A percentile compares a stretch with the other conserved stretches of the same genome.
phyloP scores from a whole-genome alignment of 1,140 invertebrate species.

The Trachymyrmex septentrionalis region DNA sequence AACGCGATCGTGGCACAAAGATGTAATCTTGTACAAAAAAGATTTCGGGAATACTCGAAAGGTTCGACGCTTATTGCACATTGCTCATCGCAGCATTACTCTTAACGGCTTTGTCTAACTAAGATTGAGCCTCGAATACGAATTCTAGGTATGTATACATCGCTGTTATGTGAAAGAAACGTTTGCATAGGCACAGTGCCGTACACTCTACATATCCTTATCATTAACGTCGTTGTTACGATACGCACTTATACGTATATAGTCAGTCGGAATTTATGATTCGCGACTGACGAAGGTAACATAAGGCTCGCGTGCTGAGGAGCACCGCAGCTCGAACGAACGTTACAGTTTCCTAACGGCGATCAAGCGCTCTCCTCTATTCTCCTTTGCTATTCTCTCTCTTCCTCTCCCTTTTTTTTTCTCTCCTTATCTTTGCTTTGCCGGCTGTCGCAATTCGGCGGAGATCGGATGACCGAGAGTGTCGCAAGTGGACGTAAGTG shows the following conservation, averaged over 20 bases:
- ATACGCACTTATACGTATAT: constrained; percentile 44
- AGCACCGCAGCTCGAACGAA: constrained; percentile 32
- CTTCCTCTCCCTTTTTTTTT: neutral
- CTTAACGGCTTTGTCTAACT: constrained; percentile 77
- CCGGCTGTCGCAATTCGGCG: constrained; percentile 66
- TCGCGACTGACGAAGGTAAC: constrained; percentile 53
- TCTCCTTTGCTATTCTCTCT: neutral
- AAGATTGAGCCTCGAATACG: constrained; percentile 83
- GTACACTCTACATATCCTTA: constrained; percentile 33
- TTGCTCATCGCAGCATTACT: constrained; percentile 8
- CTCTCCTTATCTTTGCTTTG: constrained; percentile 20
- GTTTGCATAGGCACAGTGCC: constrained; percentile 12
- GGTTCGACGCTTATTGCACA: constrained; percentile 7
- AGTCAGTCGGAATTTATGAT: constrained; percentile 53
- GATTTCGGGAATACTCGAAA: constrained; percentile 7
- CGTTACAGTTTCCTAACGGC: constrained; percentile 44
- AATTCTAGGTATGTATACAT: constrained; percentile 72
- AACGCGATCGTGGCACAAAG: neutral
- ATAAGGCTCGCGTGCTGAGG: constrained; percentile 44
- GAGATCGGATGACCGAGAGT: constrained; percentile 32
- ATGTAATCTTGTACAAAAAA: neutral
- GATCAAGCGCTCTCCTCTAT: neutral
- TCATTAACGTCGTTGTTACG: constrained; percentile 36
- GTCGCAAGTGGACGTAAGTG: constrained; percentile 39
- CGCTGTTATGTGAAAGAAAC: constrained; percentile 22